These are phyloP conservation scores for Tuberolachnus salignus DNA, from an alignment of 2,888 invertebrate species.

Conservation along the genomic window DNA sequence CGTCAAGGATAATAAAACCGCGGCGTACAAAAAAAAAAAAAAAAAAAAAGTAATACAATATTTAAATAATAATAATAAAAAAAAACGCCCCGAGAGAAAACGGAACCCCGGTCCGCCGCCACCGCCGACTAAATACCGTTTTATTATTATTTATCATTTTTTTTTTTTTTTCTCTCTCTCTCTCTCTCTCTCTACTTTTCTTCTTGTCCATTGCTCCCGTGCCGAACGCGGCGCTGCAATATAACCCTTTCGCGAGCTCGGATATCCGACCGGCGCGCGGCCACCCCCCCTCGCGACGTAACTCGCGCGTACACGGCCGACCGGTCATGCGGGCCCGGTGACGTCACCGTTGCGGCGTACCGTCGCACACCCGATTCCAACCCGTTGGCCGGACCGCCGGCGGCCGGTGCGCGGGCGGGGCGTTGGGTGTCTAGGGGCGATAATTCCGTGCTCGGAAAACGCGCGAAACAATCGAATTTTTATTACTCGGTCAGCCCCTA, in stretches of 20 bases:
- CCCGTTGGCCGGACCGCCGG: conserved; percentile 51
- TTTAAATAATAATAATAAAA: conserved; percentile 4
- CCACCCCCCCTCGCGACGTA: background rate
- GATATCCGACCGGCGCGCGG: conserved; percentile 19
- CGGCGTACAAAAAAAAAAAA: no score
- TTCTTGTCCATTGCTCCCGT: no score
- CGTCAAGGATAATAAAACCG: conserved; percentile 13
- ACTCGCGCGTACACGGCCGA: no score
- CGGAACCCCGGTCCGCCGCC: background rate
- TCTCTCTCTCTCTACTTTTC: no score
- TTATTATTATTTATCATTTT: conserved; percentile 45
- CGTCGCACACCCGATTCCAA: background rate
- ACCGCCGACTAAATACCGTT: background rate
- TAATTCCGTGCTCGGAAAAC: conserved; percentile 55
- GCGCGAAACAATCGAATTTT: conserved; percentile 57
- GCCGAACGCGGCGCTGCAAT: background rate
- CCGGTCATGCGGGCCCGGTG: conserved; percentile 41
- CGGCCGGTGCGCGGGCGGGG: background rate
- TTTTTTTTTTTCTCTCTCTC: no score
- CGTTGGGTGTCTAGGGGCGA: no score
- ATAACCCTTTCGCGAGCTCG: conserved; percentile 50
- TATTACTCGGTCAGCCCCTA: conserved; percentile 55
- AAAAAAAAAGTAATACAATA: background rate
- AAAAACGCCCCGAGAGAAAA: background rate
- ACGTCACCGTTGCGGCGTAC: conserved; percentile 28